These are phyloP conservation scores for Rhadinocentrus ornatus DNA, from an alignment of 2,797 vertebrate genomes.

Conservation along the genomic window DNA sequence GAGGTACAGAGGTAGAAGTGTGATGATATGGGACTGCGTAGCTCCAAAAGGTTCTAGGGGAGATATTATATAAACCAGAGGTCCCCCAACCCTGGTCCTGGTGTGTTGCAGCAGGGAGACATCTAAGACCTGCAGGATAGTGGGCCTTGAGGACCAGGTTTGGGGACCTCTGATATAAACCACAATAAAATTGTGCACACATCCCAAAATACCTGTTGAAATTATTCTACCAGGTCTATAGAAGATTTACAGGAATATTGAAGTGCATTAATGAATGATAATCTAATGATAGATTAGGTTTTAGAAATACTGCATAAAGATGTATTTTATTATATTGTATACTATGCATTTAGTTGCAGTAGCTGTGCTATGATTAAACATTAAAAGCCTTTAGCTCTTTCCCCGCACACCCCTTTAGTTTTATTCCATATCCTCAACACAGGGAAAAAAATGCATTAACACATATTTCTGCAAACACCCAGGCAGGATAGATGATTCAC, in stretches of 20 bases:
- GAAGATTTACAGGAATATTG: not conserved
- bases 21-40: not conserved
- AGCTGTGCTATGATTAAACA: not conserved
- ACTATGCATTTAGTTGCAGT: not conserved
- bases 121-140: too few species aligned
- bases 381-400: not conserved
- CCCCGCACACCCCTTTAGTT: too few species aligned
- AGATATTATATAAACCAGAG: too few species aligned
- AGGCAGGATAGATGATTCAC: not conserved
- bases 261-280: too few species aligned
- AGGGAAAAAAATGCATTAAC: not conserved
- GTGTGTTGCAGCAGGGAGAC: too few species aligned
- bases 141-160: too few species aligned
- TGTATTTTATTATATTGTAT: not conserved
- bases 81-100: too few species aligned
- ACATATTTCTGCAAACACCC: not conserved
- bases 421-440: not conserved
- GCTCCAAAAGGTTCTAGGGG: not conserved
- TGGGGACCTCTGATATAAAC: too few species aligned
- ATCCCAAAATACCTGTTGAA: not conserved
- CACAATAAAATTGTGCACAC: not conserved
- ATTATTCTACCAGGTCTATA: not conserved
- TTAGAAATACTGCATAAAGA: not conserved
- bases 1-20: not conserved
- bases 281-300: too few species aligned